Percentiles rank a stretch among this genome's conserved stretches.
These are phyloP conservation scores for Cephus pulcher DNA, from an alignment of 2,888 invertebrate genomes.

Conservation along the genomic window DNA sequence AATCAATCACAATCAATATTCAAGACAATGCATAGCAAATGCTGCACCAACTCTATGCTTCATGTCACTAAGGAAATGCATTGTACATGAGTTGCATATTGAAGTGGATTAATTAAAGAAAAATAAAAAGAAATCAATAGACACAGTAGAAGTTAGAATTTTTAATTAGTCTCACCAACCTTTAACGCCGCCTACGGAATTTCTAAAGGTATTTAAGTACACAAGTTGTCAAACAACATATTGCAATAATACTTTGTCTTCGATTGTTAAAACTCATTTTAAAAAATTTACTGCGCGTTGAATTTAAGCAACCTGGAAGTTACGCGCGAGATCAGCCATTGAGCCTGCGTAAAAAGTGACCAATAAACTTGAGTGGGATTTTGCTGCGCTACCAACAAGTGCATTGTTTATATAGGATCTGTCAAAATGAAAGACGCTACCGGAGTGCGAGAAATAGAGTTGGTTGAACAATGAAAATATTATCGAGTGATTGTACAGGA, in stretches of 20 bases:
- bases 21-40: not conserved
- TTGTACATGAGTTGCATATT: not conserved
- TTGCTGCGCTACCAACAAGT: constrained; percentile 8
- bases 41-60: not conserved
- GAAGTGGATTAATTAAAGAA: not conserved
- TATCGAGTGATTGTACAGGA: not conserved
- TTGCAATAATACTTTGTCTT: not conserved
- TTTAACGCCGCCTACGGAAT: not conserved
- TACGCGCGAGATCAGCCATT: not conserved
- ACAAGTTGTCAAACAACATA: not conserved
- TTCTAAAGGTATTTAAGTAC: not conserved
- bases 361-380: not conserved
- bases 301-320: not conserved
- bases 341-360: not conserved
- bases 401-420: constrained; percentile 24
- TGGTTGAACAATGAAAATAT: not conserved
- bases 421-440: constrained; percentile 1
- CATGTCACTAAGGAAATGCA: not conserved
- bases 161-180: not conserved
- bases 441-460: not conserved
- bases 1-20: not conserved
- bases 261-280: no score
- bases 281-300: not conserved
- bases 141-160: not conserved
- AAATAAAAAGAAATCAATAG: not conserved